Evolutionary conservation across 2,888 invertebrate species (phyloP).

Genomic region (Drosophila hamatofila): DNA sequence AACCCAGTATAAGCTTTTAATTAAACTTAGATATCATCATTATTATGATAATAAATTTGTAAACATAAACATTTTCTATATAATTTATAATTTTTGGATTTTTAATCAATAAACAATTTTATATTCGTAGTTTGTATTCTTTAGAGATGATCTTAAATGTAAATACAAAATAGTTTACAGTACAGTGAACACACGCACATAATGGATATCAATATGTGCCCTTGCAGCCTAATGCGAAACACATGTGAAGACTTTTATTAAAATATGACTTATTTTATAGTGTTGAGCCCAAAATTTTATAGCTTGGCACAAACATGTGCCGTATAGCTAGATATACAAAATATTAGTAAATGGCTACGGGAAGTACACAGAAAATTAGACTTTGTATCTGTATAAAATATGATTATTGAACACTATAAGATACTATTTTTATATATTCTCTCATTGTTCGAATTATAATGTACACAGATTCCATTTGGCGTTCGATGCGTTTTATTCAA

Average conservation of each 20-base stretch:
- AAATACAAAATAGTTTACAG: conserved; percentile 1
- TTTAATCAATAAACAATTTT: background rate
- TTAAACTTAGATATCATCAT: background rate
- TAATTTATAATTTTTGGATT: background rate
- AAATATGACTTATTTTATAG: conserved; percentile 13
- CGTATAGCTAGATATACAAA: background rate
- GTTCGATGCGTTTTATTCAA: conserved; percentile 31
- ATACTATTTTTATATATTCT: conserved; percentile 21
- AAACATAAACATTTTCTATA: background rate
- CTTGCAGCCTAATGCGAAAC: conserved; percentile 59
- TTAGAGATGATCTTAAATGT: background rate
- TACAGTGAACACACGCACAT: conserved; percentile 14
- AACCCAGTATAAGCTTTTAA: background rate
- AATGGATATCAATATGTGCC: conserved; percentile 32
- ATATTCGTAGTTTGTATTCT: background rate
- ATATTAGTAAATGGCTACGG: background rate
- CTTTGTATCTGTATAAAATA: background rate
- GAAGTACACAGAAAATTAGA: conserved; percentile 3
- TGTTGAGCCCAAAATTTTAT: conserved; percentile 1
- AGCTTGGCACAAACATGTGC: background rate
- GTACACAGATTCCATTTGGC: conserved; percentile 2
- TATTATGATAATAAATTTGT: background rate
- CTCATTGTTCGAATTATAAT: conserved; percentile 15
- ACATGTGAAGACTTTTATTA: conserved; percentile 44
- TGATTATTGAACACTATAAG: conserved; percentile 5